Conservation (phyloP, 2,888 invertebrate species). For the Endotricha flammealis region DNA sequence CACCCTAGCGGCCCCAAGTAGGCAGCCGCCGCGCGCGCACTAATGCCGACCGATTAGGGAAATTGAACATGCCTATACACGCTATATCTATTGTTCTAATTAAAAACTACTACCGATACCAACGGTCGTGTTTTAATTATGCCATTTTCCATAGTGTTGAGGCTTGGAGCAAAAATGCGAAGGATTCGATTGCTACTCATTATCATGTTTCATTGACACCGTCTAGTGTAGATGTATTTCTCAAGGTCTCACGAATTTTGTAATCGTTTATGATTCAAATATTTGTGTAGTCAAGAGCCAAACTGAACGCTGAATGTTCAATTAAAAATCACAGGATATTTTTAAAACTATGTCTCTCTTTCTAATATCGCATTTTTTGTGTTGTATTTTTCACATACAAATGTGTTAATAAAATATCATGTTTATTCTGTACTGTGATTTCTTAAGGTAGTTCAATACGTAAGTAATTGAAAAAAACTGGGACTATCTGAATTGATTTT, state of each 20-base stretch:
- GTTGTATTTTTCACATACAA: too few species aligned
- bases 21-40: slow-evolving; percentile 43
- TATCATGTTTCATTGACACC: slow-evolving; percentile 11
- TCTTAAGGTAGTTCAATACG: too few species aligned
- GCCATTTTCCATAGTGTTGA: background rate
- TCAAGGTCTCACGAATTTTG: slow-evolving; percentile 7
- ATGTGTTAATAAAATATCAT: too few species aligned
- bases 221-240: slow-evolving; percentile 6
- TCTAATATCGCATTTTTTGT: too few species aligned
- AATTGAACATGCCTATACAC: slow-evolving; percentile 45
- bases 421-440: too few species aligned
- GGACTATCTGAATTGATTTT: too few species aligned
- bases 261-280: slow-evolving; percentile 7
- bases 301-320: too few species aligned
- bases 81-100: slow-evolving; percentile 46
- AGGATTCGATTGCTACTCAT: slow-evolving; percentile 4
- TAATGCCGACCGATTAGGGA: slow-evolving; percentile 52
- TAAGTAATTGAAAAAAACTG: too few species aligned
- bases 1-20: slow-evolving; percentile 68
- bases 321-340: too few species aligned
- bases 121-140: background rate
- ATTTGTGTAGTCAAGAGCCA: too few species aligned
- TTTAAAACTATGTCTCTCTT: too few species aligned
- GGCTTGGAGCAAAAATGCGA: slow-evolving; percentile 1
- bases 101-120: slow-evolving; percentile 21